Evolutionary conservation across 2,113 vertebrate species (phyloP), one percentile per base, ranked within the genome.

Genomic region (Progne subis): DNA sequence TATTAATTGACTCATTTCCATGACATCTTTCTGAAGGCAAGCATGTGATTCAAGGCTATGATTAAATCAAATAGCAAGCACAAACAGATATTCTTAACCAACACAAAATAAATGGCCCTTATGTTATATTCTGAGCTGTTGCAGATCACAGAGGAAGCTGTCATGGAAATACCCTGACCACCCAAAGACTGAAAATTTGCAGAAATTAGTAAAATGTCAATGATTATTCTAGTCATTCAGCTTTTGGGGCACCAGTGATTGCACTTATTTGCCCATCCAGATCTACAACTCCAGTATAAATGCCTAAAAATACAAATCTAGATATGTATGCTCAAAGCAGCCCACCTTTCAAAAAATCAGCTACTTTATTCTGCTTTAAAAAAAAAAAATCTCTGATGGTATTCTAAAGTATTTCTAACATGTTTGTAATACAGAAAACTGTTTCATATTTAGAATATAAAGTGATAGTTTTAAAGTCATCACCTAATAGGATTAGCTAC

Each of bases 1-100:
- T 95, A 82, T 63, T 93, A 89, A 91, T 94, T 91, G 72, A 83
- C 64, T 85, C 34, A 81, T 94, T 92, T 95, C 77, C n/a, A 56
- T 28, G 57, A 5, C 56, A 74, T 71, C 26, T 77, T 89, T 92
- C 85, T 87, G 56, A 83, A 87, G 60, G 55, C 47, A 90, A 43
- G 41, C 49, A 55, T 18, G 34, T 89, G 78, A 89, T 92, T 80
- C 64, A 52, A 39, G 55, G 23, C 20, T 75, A 21, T 85, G 76
- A 91, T 85, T 92, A 90, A 96, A 92, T 79, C 64, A 89, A 86
- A 49, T 31, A 69, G 16, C 37, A 88, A n/a, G 29, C 31, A 68
- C 39, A 88, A 82, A 78, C 19, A 84, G 12, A 57, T 87, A 94
- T n/a, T 82, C 50, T 52, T 82, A 87, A 92, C 43, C 63, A 81